Evolutionary conservation across 1,140 invertebrate genomes (phyloP), one percentile per base, ranked within the genome.

Genomic region (Drosophila guanche): DNA sequence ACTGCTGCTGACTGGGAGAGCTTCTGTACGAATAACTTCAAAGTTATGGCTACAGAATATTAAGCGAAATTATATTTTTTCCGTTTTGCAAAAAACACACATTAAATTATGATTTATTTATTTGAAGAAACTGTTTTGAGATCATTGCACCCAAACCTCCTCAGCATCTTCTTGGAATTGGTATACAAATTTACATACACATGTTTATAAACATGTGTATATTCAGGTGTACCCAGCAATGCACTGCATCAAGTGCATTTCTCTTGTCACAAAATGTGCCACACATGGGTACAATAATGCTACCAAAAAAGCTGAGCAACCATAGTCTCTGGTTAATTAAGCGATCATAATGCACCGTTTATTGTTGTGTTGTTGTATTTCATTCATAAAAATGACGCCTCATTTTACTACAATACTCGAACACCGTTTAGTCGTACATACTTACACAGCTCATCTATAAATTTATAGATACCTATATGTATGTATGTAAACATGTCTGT

Each of bases 351-450:
- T 56, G 6, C 10, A 37, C 20, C 46, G 5, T 25, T 60, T 25
- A 12, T 20, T 48, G 45, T 51, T 57, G 23, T 48, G 29, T 62
- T 51, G 33, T 41, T 59, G 54, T 47, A 55, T 46, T 86, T 81
- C 81, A 86, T 86, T 86, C 83, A 86, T 88, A 71, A 86, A 86
- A 75, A 61, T 66, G 73, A 66, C 60, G 37, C 51, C 74, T 86
- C 83, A 86, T 62, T 69, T 75, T 88, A 88, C 83, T 81, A 86
- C 63, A 74, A 63, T 62, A 74, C 10, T 37, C 10, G 33, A 71
- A 76, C 66, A 62, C 53, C 58, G 61, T 57, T 73, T 85, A 74
- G 61, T 51, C 62, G 60, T 56, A 51, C 62, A 27, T 40, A 61
- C 42, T 45, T 56, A 25, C 8, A 47, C 25, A 16, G 20, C 42